phyloP scores from a whole-genome alignment of 2,797 vertebrate species.

The Tolypeutes matacus region DNA sequence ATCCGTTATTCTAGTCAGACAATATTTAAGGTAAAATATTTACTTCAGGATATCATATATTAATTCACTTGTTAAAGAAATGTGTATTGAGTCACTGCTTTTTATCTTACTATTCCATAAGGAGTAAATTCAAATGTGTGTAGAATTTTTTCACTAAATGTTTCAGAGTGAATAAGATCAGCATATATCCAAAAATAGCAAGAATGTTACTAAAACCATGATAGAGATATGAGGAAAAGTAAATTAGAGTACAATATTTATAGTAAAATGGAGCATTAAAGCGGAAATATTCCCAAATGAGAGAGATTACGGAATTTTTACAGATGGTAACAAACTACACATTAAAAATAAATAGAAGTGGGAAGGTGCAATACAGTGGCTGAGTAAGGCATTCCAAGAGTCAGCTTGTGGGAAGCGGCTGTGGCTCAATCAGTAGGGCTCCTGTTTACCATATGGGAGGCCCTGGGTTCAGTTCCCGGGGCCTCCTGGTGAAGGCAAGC shows the following conservation, averaged over 20 bases:
- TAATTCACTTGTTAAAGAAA: neutral
- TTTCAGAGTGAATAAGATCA: neutral
- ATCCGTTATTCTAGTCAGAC: no score
- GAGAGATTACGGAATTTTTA: neutral
- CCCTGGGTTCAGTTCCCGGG: no score
- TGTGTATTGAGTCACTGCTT: neutral
- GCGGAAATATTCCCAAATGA: neutral
- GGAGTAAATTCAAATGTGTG: neutral
- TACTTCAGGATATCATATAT: neutral
- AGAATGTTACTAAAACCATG: neutral
- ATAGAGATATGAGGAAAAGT: neutral
- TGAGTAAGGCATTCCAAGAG: no score
- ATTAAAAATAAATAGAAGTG: neutral
- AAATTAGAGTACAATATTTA: neutral
- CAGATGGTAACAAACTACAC: neutral
- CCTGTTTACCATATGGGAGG: no score
- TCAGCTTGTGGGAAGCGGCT: no score
- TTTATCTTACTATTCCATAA: neutral
- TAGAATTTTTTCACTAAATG: neutral
- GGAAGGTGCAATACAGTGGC: no score
- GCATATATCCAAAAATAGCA: neutral
- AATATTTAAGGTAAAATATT: no score
- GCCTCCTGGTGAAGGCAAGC: no score
- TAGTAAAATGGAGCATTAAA: neutral
- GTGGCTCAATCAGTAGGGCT: no score